phyloP scores from a whole-genome alignment of 2,888 invertebrate genomes.

The Artemia sinica region DNA sequence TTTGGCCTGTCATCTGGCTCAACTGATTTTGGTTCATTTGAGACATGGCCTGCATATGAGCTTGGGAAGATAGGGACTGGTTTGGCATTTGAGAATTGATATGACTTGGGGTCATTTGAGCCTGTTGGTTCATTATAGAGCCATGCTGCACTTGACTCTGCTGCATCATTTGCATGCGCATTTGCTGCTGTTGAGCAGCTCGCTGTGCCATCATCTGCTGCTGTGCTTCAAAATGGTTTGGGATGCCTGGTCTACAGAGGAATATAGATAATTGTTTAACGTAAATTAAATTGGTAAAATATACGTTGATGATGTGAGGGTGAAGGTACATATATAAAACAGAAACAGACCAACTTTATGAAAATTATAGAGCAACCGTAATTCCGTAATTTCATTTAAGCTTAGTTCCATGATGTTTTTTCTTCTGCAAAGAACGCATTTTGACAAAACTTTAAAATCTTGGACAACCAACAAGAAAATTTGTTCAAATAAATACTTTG shows the following conservation, averaged over 20 bases:
- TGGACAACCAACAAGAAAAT: too few relatives aligned
- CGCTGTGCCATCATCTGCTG: not conserved
- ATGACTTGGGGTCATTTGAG: not conserved
- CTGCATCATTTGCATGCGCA: not conserved
- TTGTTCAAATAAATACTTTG: too few relatives aligned
- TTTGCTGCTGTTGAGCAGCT: not conserved
- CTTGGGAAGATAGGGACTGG: not conserved
- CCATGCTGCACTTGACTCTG: constrained; percentile 2
- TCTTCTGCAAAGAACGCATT: too few relatives aligned
- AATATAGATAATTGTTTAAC: too few relatives aligned
- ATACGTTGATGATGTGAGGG: too few relatives aligned
- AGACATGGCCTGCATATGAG: not conserved
- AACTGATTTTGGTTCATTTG: not conserved
- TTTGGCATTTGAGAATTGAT: not conserved
- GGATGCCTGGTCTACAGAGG: not conserved
- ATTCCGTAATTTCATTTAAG: too few relatives aligned
- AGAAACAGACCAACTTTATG: too few relatives aligned
- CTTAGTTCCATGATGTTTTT: too few relatives aligned
- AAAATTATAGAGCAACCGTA: too few relatives aligned
- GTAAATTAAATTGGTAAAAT: too few relatives aligned
- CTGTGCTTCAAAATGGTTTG: not conserved
- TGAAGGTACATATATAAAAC: too few relatives aligned
- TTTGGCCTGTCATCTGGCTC: constrained; percentile 6
- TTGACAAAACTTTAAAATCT: too few relatives aligned
- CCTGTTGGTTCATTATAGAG: not conserved